Conservation (phyloP, 1,140 invertebrate species). For the Ceratosolen fusciceps region DNA sequence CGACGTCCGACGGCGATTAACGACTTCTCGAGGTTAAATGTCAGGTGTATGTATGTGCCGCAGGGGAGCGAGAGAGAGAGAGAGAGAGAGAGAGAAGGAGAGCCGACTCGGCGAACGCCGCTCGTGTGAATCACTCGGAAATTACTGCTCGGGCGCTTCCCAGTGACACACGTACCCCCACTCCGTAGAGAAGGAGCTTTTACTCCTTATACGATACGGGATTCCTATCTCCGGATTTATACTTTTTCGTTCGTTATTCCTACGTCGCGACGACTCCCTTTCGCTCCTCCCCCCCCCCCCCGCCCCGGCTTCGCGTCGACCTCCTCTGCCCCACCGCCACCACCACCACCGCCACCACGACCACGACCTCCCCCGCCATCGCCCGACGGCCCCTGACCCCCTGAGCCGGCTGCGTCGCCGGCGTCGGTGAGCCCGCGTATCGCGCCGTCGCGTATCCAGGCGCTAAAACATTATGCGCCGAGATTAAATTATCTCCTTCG, state of each 20-base stretch:
- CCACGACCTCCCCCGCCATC: too few species aligned
- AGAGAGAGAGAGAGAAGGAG: too few species aligned
- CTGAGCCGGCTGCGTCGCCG: too few species aligned
- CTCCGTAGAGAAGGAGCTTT: slow-evolving; percentile 1
- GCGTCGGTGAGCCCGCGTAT: too few species aligned
- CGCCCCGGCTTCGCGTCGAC: too few species aligned
- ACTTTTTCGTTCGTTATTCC: neutral
- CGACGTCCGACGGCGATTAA: slow-evolving; percentile 24
- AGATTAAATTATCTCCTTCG: neutral
- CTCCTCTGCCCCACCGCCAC: too few species aligned
- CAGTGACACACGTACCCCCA: neutral
- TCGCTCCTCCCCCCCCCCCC: neutral
- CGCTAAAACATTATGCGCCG: neutral
- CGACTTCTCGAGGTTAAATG: slow-evolving; percentile 37
- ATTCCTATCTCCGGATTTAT: slow-evolving; percentile 19
- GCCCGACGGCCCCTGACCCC: too few species aligned
- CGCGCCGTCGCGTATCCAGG: neutral
- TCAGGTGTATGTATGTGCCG: neutral
- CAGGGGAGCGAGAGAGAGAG: too few species aligned
- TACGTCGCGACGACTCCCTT: neutral
- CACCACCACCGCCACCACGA: too few species aligned
- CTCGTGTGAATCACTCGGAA: slow-evolving; percentile 25
- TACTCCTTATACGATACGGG: slow-evolving; percentile 6
- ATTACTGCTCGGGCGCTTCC: neutral
- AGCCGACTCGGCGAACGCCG: neutral